Evolutionary conservation across 2,113 vertebrate genomes (phyloP).

Genomic region (Euleptes europaea): DNA sequence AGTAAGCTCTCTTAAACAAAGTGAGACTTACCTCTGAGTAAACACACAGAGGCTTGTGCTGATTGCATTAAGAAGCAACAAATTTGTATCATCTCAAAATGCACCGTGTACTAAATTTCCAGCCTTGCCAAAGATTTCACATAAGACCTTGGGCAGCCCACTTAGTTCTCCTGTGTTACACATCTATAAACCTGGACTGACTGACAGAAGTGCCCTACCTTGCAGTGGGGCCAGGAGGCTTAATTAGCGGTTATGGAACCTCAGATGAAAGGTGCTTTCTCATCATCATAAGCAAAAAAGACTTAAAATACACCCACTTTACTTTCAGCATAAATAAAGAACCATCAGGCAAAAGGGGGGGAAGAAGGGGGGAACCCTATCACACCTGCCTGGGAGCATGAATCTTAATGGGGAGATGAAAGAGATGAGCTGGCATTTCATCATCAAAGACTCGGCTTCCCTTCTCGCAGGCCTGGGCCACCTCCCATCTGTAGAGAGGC

Average conservation of each 20-base stretch:
- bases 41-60: too few relatives aligned
- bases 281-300: neutral
- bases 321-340: neutral
- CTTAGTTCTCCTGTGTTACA: neutral
- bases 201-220: neutral
- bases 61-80: neutral
- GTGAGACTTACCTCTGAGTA: too few relatives aligned
- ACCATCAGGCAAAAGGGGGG: neutral
- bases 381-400: constrained; percentile 16
- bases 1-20: too few relatives aligned
- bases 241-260: neutral
- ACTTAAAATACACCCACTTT: neutral
- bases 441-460: constrained; percentile 3
- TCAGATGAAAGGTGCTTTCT: constrained; percentile 11
- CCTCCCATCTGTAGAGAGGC: neutral
- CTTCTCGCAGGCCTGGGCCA: neutral
- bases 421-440: constrained; percentile 15
- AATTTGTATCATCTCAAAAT: neutral
- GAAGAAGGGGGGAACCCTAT: neutral
- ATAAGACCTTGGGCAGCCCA: neutral
- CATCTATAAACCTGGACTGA: constrained; percentile 6
- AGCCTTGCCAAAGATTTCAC: neutral
- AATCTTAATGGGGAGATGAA: neutral
- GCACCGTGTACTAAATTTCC: neutral
- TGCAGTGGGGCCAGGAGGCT: constrained; percentile 5